Evolutionary conservation across 2,113 vertebrate genomes (phyloP).

Genomic region (Corythoichthys haematopterus): DNA sequence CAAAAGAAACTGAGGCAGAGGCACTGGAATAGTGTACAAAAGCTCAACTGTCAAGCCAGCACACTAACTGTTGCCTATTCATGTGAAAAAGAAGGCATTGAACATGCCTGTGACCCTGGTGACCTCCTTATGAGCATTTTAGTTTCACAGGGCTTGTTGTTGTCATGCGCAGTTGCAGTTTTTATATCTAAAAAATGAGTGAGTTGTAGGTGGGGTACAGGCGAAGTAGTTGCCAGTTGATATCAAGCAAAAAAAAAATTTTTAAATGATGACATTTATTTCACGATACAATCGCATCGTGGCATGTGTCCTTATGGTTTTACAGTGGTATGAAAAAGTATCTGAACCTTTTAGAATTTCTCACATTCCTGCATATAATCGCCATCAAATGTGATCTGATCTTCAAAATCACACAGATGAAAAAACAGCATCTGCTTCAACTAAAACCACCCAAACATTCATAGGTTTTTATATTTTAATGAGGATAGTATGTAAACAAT

Average conservation of each 20-base stretch:
- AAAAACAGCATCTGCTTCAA: no score
- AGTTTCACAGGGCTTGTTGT: neutral
- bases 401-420: no score
- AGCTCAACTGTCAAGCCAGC: constrained; percentile 33
- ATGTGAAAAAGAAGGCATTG: neutral
- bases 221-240: neutral
- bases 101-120: constrained; percentile 4
- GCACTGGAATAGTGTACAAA: constrained; percentile 16
- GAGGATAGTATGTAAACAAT: no score
- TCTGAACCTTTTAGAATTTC: no score
- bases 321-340: neutral
- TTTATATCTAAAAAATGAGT: neutral
- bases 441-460: no score
- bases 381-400: no score
- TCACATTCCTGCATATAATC: no score
- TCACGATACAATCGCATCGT: neutral
- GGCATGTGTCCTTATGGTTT: neutral
- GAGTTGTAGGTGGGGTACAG: neutral
- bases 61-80: constrained; percentile 17
- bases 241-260: neutral
- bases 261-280: neutral
- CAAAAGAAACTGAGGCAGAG: constrained; percentile 39
- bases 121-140: constrained; percentile 6
- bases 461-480: no score
- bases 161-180: neutral